phyloP scores from a whole-genome alignment of 1,140 invertebrate genomes.

The Galendromus occidentalis region DNA sequence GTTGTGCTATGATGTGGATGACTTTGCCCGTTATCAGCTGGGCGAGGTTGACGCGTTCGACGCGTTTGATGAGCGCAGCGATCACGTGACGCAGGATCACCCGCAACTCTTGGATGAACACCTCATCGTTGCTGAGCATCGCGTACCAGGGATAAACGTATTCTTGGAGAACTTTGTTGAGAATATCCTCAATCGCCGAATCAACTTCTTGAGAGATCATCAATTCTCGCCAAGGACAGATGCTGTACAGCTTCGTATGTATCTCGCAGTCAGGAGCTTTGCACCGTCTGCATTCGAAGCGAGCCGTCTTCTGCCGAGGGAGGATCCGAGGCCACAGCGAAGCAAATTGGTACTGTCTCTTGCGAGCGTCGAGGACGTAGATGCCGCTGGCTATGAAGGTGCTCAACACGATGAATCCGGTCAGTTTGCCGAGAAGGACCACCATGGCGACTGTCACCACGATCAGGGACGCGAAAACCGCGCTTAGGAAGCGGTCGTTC shows the following conservation, averaged over 20 bases:
- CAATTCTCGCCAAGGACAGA: background rate
- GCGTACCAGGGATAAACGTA: slow-evolving; percentile 5
- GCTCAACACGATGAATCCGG: background rate
- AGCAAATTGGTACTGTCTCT: background rate
- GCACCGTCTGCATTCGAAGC: slow-evolving; percentile 6
- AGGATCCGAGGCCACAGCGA: background rate
- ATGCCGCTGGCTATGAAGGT: background rate
- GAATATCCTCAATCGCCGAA: slow-evolving; percentile 3
- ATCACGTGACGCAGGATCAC: background rate
- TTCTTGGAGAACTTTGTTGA: slow-evolving; percentile 4
- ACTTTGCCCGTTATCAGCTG: slow-evolving; percentile 2
- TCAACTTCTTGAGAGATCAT: slow-evolving; percentile 4
- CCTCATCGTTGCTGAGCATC: background rate
- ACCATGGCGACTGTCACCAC: background rate
- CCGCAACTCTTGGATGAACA: background rate
- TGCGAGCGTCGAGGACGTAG: background rate
- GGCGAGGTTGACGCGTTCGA: background rate
- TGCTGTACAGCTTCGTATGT: background rate
- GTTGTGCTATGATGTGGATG: slow-evolving; percentile 4
- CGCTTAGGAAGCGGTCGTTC: slow-evolving; percentile 6
- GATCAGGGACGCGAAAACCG: background rate
- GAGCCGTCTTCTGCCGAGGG: background rate
- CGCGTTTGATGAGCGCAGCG: background rate
- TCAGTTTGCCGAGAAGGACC: background rate
- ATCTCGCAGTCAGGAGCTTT: slow-evolving; percentile 4